Base-by-base conservation (phyloP, 2,113 vertebrate genomes). In the Ctenodactylus gundi region DNA sequence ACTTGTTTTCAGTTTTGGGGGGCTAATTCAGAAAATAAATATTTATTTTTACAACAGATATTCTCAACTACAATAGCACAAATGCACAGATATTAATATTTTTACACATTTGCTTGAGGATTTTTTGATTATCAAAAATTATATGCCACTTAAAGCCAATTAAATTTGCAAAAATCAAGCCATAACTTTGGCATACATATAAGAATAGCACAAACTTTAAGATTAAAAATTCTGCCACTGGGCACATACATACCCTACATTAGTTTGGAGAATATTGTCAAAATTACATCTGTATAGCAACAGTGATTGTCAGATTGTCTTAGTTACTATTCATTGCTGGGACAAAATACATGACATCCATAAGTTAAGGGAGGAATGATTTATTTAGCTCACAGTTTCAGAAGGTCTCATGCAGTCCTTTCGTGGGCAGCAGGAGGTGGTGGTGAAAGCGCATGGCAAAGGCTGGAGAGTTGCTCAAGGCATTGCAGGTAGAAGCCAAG, bases 111-210 rank as follows among this genome's bases (percentile, higher is more conserved):
- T 92, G 46, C 60, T 77, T 76, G 29, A 92, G 77, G 41, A 12
- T 68, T 53, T 46, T 94, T 91, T 93, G n/a, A 31, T 87, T 64
- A 84, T 55, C 76, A 78, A 87, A 88, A 88, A 51, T 86, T 27
- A 62, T 73, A 51, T 7, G 2, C 55, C 55, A 77, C 39, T 83
- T 85, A 21, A 92, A 58, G 12, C 62, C 25, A 68, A 21, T 58
- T n/a, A 68, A 39, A 49, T 70, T 68, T 55, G 25, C 11, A 85
- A 51, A 68, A 60, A 31, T 80, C 51, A 67, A 39, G 23, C 57
- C 31, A 51, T 39, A 7, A 55, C 51, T 85, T 92, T 77, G 39
- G 39, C 55, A 29, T 58, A 46, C 23, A 44, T 36, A 11, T 46
- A 46, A 23, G 44, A 72, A 46, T 34, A 58, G 11, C 31, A 90